phyloP scores from a whole-genome alignment of 2,888 invertebrate species.

The Leucophora obtusa region DNA sequence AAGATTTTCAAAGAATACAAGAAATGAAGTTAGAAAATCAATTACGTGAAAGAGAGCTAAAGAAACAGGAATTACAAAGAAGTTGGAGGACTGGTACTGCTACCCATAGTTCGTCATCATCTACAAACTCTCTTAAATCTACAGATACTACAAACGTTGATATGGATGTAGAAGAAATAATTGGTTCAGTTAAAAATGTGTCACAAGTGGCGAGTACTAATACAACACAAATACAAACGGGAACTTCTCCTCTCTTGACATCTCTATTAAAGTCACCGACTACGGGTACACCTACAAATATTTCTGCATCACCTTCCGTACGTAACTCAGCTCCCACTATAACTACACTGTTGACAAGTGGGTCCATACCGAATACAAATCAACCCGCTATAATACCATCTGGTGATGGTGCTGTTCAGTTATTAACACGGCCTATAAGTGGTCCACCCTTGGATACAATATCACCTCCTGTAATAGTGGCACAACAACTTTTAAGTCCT shows the following conservation, averaged over 20 bases:
- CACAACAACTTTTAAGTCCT: constrained; percentile 80
- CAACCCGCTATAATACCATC: constrained; percentile 70
- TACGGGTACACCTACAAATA: constrained; percentile 62
- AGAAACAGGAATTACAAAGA: constrained; percentile 82
- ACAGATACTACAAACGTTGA: constrained; percentile 73
- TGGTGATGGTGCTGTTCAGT: constrained; percentile 67
- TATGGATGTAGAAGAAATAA: constrained; percentile 74
- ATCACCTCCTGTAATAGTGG: constrained; percentile 28
- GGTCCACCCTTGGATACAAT: constrained; percentile 71
- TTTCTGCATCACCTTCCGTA: constrained; percentile 64
- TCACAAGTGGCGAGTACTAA: constrained; percentile 11
- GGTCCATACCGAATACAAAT: constrained; percentile 69
- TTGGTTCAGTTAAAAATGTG: constrained; percentile 59
- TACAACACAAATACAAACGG: constrained; percentile 68
- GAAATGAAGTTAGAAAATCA: constrained; percentile 76
- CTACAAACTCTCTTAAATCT: constrained; percentile 24
- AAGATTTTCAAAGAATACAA: constrained; percentile 85
- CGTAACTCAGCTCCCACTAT: constrained; percentile 77
- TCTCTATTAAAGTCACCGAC: constrained; percentile 86
- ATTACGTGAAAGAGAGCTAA: constrained; percentile 81
- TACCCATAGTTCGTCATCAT: constrained; percentile 59
- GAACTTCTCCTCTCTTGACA: constrained; percentile 87
- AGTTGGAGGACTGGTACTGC: constrained; percentile 79
- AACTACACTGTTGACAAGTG: constrained; percentile 78
- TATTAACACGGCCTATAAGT: constrained; percentile 74